Conservation (phyloP, 2,797 vertebrate species). For the Sebastiscus albofasciatus region DNA sequence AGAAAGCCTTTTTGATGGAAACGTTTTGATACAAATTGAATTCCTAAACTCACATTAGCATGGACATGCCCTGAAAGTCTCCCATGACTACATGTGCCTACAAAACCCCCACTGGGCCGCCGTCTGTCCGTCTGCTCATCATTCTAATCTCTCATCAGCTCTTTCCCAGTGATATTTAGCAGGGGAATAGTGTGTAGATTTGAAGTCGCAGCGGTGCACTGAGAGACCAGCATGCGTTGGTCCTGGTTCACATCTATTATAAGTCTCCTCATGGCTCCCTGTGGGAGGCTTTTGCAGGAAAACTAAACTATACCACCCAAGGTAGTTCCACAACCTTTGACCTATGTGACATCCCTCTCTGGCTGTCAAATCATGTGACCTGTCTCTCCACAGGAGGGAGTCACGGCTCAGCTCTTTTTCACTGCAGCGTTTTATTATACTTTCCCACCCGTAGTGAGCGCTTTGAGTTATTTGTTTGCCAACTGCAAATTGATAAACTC, state of each 20-base stretch:
- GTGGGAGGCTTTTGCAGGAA: constrained; percentile 52
- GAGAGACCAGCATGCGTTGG: constrained; percentile 29
- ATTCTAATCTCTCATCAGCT: constrained; percentile 26
- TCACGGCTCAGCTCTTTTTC: constrained; percentile 50
- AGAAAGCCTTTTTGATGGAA: not conserved
- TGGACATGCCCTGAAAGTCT: not conserved
- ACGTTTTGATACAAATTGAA: not conserved
- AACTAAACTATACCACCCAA: constrained; percentile 78
- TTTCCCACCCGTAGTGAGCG: constrained; percentile 33
- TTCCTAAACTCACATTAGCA: not conserved
- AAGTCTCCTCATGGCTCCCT: constrained; percentile 61
- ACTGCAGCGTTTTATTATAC: constrained; percentile 61
- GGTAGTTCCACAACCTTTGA: constrained; percentile 73
- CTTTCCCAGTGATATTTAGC: constrained; percentile 46
- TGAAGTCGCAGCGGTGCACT: constrained; percentile 32
- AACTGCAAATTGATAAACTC: constrained; percentile 33
- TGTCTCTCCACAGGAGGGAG: constrained; percentile 44
- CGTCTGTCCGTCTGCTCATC: constrained; percentile 3
- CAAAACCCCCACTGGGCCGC: not conserved
- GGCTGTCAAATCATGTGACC: constrained; percentile 55
- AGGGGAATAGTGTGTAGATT: constrained; percentile 39
- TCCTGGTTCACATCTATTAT: constrained; percentile 68
- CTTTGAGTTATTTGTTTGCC: constrained; percentile 45
- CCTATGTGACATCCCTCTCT: constrained; percentile 63
- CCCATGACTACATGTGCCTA: not conserved